Percentiles rank a stretch among this genome's conserved stretches.
phyloP scores from a whole-genome alignment of 1,140 invertebrate genomes.

The Ceratitis capitata region DNA sequence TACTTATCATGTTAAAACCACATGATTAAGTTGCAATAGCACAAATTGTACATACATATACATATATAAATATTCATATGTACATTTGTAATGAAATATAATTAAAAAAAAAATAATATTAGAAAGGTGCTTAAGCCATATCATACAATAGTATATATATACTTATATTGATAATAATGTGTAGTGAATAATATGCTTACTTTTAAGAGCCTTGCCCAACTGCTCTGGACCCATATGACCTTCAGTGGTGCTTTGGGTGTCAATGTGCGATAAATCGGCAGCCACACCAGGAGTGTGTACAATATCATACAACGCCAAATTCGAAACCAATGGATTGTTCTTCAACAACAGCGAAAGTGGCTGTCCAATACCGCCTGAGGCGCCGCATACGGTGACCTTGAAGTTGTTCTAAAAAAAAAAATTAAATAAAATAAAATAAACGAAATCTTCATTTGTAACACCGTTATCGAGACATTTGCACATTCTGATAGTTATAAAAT shows the following conservation, averaged over 20 bases:
- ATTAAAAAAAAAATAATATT: too few species aligned
- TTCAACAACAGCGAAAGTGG: slow-evolving; percentile 96
- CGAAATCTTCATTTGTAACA: too few species aligned
- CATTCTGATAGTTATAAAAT: too few species aligned
- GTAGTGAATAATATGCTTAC: slow-evolving; percentile 50
- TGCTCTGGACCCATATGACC: slow-evolving; percentile 82
- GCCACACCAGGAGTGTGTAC: slow-evolving; percentile 97
- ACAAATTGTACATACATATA: neutral
- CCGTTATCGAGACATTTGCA: too few species aligned
- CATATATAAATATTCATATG: neutral
- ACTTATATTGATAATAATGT: neutral
- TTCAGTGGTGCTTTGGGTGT: slow-evolving; percentile 84
- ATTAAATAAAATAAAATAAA: neutral
- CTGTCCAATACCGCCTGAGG: slow-evolving; percentile 97
- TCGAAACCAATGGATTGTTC: slow-evolving; percentile 82
- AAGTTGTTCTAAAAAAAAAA: slow-evolving; percentile 60
- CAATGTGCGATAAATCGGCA: slow-evolving; percentile 97
- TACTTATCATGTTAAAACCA: too few species aligned
- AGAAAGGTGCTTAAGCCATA: too few species aligned
- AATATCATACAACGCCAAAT: slow-evolving; percentile 93
- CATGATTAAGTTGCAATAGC: neutral
- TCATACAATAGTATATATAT: neutral
- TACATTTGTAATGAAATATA: too few species aligned
- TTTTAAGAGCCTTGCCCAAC: slow-evolving; percentile 72
- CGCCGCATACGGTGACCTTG: slow-evolving; percentile 96